phyloP scores from a whole-genome alignment of 2,888 invertebrate genomes.

The Megastigmus dorsalis region DNA sequence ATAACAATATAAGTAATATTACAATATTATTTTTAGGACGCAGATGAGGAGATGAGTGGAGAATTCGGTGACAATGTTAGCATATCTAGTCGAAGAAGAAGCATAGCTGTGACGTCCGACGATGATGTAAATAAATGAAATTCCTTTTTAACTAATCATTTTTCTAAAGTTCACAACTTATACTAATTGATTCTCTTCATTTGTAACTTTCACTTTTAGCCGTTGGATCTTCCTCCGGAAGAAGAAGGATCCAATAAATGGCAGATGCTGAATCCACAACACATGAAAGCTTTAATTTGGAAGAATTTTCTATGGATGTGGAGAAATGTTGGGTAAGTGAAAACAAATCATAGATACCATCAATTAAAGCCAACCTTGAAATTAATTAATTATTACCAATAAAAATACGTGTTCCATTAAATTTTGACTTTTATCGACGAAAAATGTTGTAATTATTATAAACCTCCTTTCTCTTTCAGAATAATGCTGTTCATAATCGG shows the following conservation, averaged over 20 bases:
- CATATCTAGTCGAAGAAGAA: slow-evolving; percentile 82
- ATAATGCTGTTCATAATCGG: slow-evolving; percentile 90
- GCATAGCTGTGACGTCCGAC: slow-evolving; percentile 78
- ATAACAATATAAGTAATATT: no score
- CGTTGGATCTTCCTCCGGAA: slow-evolving; percentile 83
- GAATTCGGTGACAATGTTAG: slow-evolving; percentile 92
- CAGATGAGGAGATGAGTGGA: slow-evolving; percentile 83
- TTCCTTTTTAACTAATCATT: no score
- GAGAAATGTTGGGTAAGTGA: slow-evolving; percentile 87
- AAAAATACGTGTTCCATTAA: no score
- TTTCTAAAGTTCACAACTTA: no score
- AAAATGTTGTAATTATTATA: no score
- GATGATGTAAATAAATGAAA: slow-evolving; percentile 59
- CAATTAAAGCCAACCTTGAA: no score
- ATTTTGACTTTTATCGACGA: no score
- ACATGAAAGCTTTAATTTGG: slow-evolving; percentile 90
- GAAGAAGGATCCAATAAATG: slow-evolving; percentile 75
- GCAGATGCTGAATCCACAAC: slow-evolving; percentile 81
- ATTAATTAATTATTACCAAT: no score
- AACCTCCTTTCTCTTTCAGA: slow-evolving; percentile 76
- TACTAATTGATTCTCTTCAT: no score
- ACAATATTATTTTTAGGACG: slow-evolving; percentile 60
- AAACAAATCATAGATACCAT: no score
- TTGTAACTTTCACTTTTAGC: slow-evolving; percentile 64
- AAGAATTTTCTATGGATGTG: slow-evolving; percentile 92